Evolutionary conservation across 2,113 vertebrate genomes (phyloP).

Genomic region (Felis chaus): DNA sequence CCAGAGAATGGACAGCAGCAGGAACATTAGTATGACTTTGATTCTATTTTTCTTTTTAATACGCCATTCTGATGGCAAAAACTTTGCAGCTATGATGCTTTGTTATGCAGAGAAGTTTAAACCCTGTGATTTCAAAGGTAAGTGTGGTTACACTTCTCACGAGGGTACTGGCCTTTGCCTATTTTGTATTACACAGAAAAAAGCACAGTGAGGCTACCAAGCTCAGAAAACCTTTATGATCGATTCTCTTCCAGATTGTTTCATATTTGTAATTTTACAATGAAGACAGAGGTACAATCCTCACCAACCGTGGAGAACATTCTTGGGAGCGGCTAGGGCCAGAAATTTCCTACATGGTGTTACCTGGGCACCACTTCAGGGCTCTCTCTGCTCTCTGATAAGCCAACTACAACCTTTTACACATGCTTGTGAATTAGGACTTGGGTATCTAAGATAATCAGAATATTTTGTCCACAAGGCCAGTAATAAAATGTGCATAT

Average conservation of each 20-base stretch:
- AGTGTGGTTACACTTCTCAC: slow-evolving; percentile 15
- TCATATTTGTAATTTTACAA: neutral
- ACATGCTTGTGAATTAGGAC: neutral
- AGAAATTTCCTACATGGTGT: neutral
- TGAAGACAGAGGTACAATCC: neutral
- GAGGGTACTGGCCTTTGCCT: neutral
- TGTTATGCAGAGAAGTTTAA: neutral
- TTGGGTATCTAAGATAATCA: neutral
- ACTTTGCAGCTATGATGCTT: neutral
- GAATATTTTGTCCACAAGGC: neutral
- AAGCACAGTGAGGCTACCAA: neutral
- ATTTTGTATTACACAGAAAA: slow-evolving; percentile 15
- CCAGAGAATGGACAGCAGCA: neutral
- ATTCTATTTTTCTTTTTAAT: neutral
- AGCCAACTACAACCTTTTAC: neutral
- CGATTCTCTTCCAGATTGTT: slow-evolving; percentile 7
- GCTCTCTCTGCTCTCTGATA: neutral
- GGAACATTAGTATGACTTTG: neutral
- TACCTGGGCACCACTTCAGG: neutral
- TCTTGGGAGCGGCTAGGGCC: neutral
- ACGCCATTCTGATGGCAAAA: slow-evolving; percentile 7
- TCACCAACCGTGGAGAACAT: neutral
- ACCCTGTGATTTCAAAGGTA: slow-evolving; percentile 50
- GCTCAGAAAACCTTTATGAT: neutral
- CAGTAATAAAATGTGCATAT: neutral